Evolutionary conservation across 2,113 vertebrate genomes (phyloP).

Genomic region (Electrona antarctica): DNA sequence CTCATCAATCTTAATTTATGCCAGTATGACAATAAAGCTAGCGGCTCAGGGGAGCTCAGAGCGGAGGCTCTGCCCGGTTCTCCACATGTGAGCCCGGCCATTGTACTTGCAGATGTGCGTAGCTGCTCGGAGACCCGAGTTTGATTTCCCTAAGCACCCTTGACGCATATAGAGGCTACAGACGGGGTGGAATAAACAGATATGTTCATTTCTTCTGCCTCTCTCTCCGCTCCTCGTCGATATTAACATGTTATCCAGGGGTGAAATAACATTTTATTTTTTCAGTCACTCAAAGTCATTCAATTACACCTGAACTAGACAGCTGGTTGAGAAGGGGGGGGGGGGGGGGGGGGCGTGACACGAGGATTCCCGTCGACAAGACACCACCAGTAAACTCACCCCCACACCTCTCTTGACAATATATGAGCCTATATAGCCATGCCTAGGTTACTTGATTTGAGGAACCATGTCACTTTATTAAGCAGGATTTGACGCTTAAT

Average conservation of each 20-base stretch:
- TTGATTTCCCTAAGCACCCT: slow-evolving; percentile 92
- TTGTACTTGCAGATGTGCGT: slow-evolving; percentile 93
- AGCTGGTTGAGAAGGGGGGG: slow-evolving; percentile 82
- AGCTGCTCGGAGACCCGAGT: slow-evolving; percentile 78
- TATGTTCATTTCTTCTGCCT: slow-evolving; percentile 84
- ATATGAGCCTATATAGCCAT: slow-evolving; percentile 71
- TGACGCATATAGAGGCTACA: slow-evolving; percentile 65
- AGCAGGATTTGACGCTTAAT: slow-evolving; percentile 88
- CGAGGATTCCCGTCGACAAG: slow-evolving; percentile 67
- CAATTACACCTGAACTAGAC: slow-evolving; percentile 89
- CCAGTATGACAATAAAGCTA: slow-evolving; percentile 90
- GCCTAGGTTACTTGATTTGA: slow-evolving; percentile 62
- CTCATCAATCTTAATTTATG: slow-evolving; percentile 99
- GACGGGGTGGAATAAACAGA: slow-evolving; percentile 88
- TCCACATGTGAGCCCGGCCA: slow-evolving; percentile 83
- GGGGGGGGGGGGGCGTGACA: background rate
- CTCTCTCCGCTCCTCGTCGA: slow-evolving; percentile 77
- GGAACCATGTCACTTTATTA: slow-evolving; percentile 87
- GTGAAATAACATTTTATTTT: slow-evolving; percentile 90
- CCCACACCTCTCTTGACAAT: slow-evolving; percentile 77
- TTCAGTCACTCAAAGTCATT: slow-evolving; percentile 87
- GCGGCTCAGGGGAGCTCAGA: slow-evolving; percentile 86
- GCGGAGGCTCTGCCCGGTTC: slow-evolving; percentile 85
- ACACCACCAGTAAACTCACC: slow-evolving; percentile 8
- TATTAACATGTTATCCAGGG: slow-evolving; percentile 91